Conservation (phyloP, 2,113 vertebrate genomes). For the Plecotus auritus region DNA sequence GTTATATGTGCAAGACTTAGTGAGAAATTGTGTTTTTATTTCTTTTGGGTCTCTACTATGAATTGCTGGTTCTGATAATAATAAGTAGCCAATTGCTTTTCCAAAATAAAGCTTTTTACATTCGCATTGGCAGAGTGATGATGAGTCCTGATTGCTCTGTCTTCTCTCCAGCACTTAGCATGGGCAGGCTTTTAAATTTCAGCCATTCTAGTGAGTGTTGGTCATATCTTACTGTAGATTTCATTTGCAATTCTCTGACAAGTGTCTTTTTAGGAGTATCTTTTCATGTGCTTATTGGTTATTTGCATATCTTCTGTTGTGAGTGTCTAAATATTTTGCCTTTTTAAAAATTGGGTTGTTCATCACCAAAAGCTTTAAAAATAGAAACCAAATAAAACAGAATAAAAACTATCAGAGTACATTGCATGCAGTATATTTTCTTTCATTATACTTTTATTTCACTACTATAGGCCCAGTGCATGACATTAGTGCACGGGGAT, state of each 20-base stretch:
- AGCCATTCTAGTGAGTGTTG: not conserved
- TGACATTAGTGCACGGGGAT: too few species aligned
- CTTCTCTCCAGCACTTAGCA: not conserved
- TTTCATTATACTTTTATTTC: not conserved
- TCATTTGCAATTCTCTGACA: not conserved
- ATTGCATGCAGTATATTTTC: not conserved
- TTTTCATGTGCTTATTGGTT: not conserved
- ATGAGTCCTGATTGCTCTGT: not conserved
- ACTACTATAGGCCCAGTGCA: too few species aligned
- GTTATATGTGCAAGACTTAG: not conserved
- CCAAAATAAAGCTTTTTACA: not conserved
- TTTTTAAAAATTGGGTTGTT: not conserved
- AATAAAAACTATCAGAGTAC: not conserved
- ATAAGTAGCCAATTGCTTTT: not conserved
- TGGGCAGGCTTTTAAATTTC: not conserved
- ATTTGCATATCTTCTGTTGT: not conserved
- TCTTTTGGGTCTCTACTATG: not conserved
- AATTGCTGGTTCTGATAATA: not conserved
- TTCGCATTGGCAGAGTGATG: not conserved
- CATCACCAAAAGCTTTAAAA: not conserved
- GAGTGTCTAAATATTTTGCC: not conserved
- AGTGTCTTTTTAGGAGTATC: not conserved
- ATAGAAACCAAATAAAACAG: not conserved
- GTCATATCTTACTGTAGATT: not conserved
- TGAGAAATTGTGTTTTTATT: constrained; percentile 1